A percentile compares a stretch with the other conserved stretches of the same genome.
These are phyloP conservation scores for Aphelenchoides fujianensis DNA, from an alignment of 1,140 invertebrate genomes.

Conservation along the genomic window DNA sequence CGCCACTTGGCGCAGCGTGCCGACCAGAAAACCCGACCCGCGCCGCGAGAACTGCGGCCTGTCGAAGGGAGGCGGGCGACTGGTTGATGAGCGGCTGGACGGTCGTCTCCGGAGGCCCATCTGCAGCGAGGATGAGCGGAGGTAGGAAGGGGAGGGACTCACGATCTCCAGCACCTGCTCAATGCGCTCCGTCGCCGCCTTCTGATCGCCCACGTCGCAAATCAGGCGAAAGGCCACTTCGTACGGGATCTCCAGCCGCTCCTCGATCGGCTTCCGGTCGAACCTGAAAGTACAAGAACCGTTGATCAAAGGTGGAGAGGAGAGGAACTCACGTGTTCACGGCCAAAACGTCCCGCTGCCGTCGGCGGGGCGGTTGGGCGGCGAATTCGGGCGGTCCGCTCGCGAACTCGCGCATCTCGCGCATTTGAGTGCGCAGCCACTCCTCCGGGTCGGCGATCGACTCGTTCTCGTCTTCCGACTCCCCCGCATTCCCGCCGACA, in stretches of 20 bases:
- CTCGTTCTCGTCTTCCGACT: background rate
- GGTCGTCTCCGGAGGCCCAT: background rate
- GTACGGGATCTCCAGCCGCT: slow-evolving; percentile 8
- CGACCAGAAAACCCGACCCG: background rate
- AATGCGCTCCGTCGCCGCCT: background rate
- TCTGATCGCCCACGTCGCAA: background rate
- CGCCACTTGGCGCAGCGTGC: background rate
- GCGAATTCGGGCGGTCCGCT: background rate
- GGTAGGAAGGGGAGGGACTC: too few species aligned
- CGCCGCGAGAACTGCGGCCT: background rate
- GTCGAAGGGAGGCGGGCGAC: slow-evolving; percentile 3
- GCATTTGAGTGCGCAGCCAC: background rate
- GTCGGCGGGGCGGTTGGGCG: background rate
- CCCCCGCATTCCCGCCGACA: too few species aligned
- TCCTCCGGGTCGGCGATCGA: background rate
- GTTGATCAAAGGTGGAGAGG: background rate
- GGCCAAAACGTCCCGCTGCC: slow-evolving; percentile 14
- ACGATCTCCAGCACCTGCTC: background rate
- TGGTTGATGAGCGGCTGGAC: slow-evolving; percentile 8
- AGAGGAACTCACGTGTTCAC: slow-evolving; percentile 14
- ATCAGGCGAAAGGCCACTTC: slow-evolving; percentile 9
- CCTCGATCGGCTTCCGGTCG: slow-evolving; percentile 12
- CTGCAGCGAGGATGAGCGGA: too few species aligned
- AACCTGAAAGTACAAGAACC: slow-evolving; percentile 6
- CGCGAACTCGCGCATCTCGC: background rate